phyloP scores from a whole-genome alignment of 2,113 vertebrate species.

The Spheniscus mendiculus region DNA sequence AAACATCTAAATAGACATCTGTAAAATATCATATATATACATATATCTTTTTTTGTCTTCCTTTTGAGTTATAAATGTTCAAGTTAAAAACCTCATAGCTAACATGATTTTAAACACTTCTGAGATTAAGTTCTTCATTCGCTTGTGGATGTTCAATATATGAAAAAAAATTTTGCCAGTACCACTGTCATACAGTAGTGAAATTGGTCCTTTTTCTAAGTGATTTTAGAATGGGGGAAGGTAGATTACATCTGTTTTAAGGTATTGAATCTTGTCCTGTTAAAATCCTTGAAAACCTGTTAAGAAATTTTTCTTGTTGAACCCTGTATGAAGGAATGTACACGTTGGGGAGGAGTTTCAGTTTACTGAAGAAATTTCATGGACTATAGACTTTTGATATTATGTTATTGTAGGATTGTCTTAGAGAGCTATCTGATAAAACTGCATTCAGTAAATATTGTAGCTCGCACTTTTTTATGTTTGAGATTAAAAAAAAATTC shows the following conservation, averaged over 20 bases:
- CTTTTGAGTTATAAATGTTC: background rate
- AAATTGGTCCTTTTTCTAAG: background rate
- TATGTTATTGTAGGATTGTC: background rate
- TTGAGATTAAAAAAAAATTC: background rate
- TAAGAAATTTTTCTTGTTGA: background rate
- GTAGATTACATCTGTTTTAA: background rate
- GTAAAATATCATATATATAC: background rate
- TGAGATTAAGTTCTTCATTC: background rate
- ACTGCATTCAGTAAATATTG: constrained; percentile 40
- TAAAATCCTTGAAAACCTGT: background rate
- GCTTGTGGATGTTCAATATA: background rate
- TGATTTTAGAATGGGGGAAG: background rate
- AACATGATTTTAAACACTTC: background rate
- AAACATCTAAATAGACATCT: background rate
- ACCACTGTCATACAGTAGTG: background rate
- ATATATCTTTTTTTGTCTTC: background rate
- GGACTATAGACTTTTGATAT: background rate
- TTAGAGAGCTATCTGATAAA: constrained; percentile 9
- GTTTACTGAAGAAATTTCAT: constrained; percentile 23
- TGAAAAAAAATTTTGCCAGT: rapidly evolving
- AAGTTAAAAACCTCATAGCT: background rate
- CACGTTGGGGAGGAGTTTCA: background rate
- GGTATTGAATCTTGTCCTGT: background rate
- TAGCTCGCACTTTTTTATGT: constrained; percentile 13
- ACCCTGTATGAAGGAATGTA: background rate